These are phyloP conservation scores for Agapornis roseicollis DNA, from an alignment of 2,113 vertebrate species.

Conservation along the genomic window DNA sequence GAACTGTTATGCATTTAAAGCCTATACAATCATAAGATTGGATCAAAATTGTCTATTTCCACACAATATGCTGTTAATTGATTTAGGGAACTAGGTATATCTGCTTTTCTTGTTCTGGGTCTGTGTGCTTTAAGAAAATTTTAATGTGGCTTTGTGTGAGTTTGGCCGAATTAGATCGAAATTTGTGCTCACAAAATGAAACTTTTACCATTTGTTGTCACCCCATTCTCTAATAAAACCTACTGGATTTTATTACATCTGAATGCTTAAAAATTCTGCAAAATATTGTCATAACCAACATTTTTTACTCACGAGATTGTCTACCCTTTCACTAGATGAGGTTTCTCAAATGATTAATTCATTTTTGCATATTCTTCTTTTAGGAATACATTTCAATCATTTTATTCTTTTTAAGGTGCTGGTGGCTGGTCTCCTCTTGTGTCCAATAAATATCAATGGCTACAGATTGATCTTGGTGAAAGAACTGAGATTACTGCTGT, in stretches of 20 bases:
- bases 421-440: conserved; percentile 92
- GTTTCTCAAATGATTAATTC: not conserved
- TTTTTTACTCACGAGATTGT: not conserved
- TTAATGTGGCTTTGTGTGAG: not conserved
- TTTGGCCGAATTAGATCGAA: not conserved
- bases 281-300: not conserved
- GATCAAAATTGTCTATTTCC: not conserved
- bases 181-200: not conserved
- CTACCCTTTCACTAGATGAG: not conserved
- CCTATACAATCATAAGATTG: not conserved
- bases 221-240: not conserved
- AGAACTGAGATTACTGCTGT: conserved; percentile 85
- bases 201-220: not conserved
- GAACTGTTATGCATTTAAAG: not conserved
- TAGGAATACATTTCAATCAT: not conserved
- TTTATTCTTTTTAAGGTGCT: conserved; percentile 79
- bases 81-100: not conserved
- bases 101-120: not conserved
- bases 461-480: conserved; percentile 89
- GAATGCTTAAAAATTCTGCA: not conserved
- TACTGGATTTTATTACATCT: not conserved
- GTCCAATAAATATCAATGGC: conserved; percentile 90
- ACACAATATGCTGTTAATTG: not conserved
- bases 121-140: not conserved
- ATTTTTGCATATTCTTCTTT: not conserved